phyloP scores from a whole-genome alignment of 2,888 invertebrate species.

The Gymnoscelis rufifasciata region DNA sequence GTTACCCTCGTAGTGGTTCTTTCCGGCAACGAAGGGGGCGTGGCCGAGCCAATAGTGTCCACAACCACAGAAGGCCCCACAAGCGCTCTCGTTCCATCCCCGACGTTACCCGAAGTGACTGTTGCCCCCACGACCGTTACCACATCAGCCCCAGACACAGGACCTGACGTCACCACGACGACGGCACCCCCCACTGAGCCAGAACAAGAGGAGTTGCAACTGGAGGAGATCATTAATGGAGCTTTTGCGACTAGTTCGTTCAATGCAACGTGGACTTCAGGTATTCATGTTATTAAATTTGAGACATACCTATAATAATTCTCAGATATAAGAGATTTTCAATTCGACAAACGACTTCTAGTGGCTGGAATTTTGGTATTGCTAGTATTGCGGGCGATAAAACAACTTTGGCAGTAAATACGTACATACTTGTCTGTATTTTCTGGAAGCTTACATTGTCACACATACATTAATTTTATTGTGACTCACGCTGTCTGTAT shows the following conservation, averaged over 20 bases:
- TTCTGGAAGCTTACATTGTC: no score
- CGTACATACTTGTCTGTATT: no score
- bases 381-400: no score
- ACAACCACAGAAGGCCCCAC: constrained; percentile 47
- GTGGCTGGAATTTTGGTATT: no score
- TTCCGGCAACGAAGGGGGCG: constrained; percentile 54
- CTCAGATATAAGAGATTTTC: no score
- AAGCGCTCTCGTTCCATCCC: constrained; percentile 20
- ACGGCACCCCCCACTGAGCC: neutral
- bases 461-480: no score
- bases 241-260: constrained; percentile 82
- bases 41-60: constrained; percentile 43
- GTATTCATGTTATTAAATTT: no score
- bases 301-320: no score
- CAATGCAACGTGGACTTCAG: constrained; percentile 90
- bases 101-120: constrained; percentile 25
- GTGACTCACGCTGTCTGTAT: no score
- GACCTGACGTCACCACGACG: neutral
- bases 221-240: constrained; percentile 86
- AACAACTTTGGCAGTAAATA: no score
- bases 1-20: constrained; percentile 80
- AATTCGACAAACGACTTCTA: no score
- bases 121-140: constrained; percentile 6
- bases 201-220: constrained; percentile 49
- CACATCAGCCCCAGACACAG: constrained; percentile 1